These are phyloP conservation scores for Elgonia sp. DNA, from an alignment of 2,888 invertebrate species.

Conservation along the genomic window DNA sequence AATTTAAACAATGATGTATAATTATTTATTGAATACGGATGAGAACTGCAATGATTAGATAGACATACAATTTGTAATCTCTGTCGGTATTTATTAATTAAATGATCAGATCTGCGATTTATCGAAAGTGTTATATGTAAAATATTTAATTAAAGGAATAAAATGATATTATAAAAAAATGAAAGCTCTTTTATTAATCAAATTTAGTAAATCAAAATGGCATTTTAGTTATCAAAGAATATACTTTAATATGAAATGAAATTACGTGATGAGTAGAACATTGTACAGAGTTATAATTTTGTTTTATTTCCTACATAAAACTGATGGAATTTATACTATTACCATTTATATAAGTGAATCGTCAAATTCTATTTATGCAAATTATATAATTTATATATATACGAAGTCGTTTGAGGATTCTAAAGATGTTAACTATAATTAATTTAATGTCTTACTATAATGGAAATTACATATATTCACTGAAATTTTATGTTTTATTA, in stretches of 20 bases:
- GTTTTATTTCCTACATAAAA: background rate
- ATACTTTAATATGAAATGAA: background rate
- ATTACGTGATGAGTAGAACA: conserved; percentile 5
- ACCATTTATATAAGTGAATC: background rate
- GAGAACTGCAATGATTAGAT: conserved; percentile 1
- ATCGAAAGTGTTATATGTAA: no score
- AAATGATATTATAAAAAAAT: no score
- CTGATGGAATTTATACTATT: background rate
- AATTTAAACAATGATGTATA: conserved; percentile 47
- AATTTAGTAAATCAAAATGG: background rate
- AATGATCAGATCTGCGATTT: no score
- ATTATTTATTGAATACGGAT: conserved; percentile 20
- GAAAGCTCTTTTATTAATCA: background rate
- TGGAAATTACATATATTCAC: no score
- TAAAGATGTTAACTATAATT: background rate
- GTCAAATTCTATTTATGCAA: background rate
- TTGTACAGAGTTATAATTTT: background rate
- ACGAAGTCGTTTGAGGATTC: background rate
- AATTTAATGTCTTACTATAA: conserved; percentile 6
- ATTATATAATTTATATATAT: background rate
- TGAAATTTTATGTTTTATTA: no score
- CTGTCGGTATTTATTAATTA: no score
- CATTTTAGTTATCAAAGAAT: background rate
- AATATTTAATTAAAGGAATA: no score
- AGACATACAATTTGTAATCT: background rate